Conservation (phyloP, 1,140 invertebrate genomes). For the Camponotus floridanus region DNA sequence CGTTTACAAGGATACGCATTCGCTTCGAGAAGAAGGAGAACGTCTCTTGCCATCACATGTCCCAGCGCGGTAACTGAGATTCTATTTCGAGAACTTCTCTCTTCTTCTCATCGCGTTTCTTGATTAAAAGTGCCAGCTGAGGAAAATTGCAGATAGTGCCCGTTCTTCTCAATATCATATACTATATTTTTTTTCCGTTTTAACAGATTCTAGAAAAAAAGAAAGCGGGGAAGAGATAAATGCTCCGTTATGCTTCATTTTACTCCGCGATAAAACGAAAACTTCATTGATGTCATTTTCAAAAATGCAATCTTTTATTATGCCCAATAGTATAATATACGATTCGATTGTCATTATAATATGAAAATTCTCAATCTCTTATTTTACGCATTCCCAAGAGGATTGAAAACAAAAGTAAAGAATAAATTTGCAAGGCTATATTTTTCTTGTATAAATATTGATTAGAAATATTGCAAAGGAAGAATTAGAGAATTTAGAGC, state of each 20-base stretch:
- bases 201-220: conserved; percentile 11
- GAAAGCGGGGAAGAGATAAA: background rate
- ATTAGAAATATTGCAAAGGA: background rate
- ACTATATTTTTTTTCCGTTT: conserved; percentile 44
- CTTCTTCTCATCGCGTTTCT: conserved; percentile 29
- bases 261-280: conserved; percentile 14
- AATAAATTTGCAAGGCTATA: background rate
- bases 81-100: conserved; percentile 46
- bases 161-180: background rate
- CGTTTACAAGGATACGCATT: conserved; percentile 49
- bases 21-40: background rate
- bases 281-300: background rate
- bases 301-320: background rate
- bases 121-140: conserved; percentile 63
- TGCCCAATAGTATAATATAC: background rate
- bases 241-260: background rate
- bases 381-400: background rate
- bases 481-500: background rate
- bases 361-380: background rate
- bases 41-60: background rate
- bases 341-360: too few relatives aligned
- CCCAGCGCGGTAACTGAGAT: conserved; percentile 52
- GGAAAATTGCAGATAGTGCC: conserved; percentile 47
- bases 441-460: background rate
- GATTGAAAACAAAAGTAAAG: background rate